Evolutionary conservation across 2,113 vertebrate genomes (phyloP).

Genomic region (Rhea americana): DNA sequence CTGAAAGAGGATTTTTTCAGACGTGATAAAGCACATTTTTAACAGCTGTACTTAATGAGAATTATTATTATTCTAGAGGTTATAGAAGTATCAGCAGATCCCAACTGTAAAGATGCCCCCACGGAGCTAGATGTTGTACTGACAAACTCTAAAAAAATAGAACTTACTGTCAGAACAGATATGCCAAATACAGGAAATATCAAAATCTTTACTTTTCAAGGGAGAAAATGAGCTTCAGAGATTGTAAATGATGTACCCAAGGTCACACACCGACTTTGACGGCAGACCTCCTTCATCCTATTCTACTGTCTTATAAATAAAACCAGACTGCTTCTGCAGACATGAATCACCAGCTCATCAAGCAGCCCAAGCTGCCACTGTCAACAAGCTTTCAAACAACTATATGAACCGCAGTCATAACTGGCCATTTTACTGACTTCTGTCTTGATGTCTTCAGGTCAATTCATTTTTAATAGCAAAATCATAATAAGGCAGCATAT

Average conservation of each 20-base stretch:
- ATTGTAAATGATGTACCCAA: neutral
- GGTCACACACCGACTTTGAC: neutral
- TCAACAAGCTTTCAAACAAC: neutral
- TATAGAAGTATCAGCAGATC: neutral
- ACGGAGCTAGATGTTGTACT: neutral
- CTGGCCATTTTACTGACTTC: neutral
- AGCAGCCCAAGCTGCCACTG: neutral
- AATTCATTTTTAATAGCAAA: neutral
- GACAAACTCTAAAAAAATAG: neutral
- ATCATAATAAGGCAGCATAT: neutral
- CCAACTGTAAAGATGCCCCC: neutral
- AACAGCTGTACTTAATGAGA: conserved; percentile 1
- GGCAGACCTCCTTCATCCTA: neutral
- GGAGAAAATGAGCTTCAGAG: neutral
- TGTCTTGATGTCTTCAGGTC: neutral
- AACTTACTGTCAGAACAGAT: neutral
- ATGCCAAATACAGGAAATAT: neutral
- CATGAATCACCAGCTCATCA: neutral
- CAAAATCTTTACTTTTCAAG: neutral
- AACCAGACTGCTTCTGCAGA: neutral
- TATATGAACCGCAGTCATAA: neutral
- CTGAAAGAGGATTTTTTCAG: neutral
- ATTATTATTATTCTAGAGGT: neutral
- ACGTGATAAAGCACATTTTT: conserved; percentile 24
- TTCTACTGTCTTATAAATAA: neutral